Percentiles rank a stretch among this genome's conserved stretches.
Conservation (phyloP, 2,888 invertebrate genomes). For the Amiota minor region DNA sequence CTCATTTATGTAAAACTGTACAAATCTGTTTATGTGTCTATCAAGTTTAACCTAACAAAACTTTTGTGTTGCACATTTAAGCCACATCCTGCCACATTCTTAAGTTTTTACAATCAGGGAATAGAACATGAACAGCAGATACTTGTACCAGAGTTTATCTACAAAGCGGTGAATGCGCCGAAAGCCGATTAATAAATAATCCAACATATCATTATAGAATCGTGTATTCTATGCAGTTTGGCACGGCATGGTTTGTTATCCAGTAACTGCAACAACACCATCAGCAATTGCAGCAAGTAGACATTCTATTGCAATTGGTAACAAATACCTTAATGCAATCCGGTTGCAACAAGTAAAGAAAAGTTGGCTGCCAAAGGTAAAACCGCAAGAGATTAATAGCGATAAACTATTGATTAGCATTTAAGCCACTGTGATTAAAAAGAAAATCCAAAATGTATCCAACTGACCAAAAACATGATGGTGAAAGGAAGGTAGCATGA, state of each 20-base stretch:
- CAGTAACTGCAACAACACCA: background rate
- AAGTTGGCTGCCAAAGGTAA: slow-evolving; percentile 59
- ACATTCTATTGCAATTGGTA: background rate
- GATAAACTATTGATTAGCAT: slow-evolving; percentile 66
- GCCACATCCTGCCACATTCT: slow-evolving; percentile 6
- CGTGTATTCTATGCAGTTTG: slow-evolving; percentile 11
- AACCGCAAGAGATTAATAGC: slow-evolving; percentile 64
- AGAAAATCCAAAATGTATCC: slow-evolving; percentile 32
- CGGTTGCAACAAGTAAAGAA: slow-evolving; percentile 32
- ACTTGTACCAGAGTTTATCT: slow-evolving; percentile 22
- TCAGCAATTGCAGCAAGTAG: background rate
- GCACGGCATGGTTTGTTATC: background rate
- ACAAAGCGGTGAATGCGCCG: slow-evolving; percentile 14
- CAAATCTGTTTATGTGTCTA: slow-evolving; percentile 7
- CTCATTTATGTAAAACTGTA: slow-evolving; percentile 18
- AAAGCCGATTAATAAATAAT: slow-evolving; percentile 19
- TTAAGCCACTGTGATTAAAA: slow-evolving; percentile 48
- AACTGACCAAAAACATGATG: background rate
- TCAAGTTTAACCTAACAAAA: slow-evolving; percentile 20
- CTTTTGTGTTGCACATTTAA: background rate
- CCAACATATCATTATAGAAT: slow-evolving; percentile 28
- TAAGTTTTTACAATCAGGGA: background rate
- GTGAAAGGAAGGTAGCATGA: background rate
- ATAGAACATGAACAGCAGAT: slow-evolving; percentile 60
- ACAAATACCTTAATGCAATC: slow-evolving; percentile 3